Evolutionary conservation across 1,140 invertebrate genomes (phyloP).

Genomic region (Onthophagus taurus): DNA sequence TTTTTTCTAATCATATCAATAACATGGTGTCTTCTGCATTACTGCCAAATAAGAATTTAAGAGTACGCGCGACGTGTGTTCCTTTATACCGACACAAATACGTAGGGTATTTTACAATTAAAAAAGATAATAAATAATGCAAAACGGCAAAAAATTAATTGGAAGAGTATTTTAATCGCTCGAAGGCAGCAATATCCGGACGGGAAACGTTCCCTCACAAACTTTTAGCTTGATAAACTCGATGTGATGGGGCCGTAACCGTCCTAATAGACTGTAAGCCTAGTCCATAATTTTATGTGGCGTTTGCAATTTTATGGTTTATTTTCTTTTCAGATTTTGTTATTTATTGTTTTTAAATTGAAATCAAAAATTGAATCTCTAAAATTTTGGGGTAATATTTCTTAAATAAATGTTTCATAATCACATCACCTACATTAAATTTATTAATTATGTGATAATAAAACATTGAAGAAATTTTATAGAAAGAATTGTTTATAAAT

Average conservation of each 20-base stretch:
- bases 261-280: constrained; percentile 14
- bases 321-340: constrained; percentile 2
- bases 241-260: not conserved
- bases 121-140: constrained; percentile 12
- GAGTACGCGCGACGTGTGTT: constrained; percentile 12
- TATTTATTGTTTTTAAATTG: constrained; percentile 5
- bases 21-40: constrained; percentile 18
- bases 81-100: constrained; percentile 14
- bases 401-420: not conserved
- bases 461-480: not conserved
- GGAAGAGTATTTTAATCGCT: constrained; percentile 11
- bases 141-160: constrained; percentile 9
- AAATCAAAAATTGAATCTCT: not conserved
- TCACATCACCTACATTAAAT: not conserved
- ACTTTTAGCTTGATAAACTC: not conserved
- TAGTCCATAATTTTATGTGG: constrained; percentile 12
- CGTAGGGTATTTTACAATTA: constrained; percentile 13
- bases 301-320: constrained; percentile 9
- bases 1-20: constrained; percentile 17
- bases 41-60: constrained; percentile 14
- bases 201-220: constrained; percentile 1
- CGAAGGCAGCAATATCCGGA: constrained; percentile 16
- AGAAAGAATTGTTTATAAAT: not conserved
- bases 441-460: not conserved
- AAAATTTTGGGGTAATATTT: not conserved